Conservation (phyloP, 2,888 invertebrate species). For the Caenorhabditis drosophilae region DNA sequence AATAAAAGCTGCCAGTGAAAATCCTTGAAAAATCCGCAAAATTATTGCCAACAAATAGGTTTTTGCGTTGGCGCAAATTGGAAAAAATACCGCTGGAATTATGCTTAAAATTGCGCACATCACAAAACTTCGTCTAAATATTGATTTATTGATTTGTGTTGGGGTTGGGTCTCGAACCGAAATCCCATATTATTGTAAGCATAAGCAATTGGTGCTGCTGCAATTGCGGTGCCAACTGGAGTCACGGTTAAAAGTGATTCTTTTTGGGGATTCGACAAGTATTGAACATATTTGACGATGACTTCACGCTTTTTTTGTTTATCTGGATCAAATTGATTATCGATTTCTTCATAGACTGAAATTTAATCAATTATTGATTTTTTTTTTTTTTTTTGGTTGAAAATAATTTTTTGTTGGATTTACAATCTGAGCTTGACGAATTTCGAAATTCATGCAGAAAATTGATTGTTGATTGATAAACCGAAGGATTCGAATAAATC, state of each 20-base stretch:
- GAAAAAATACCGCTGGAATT: conserved; percentile 41
- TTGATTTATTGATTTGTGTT: neutral
- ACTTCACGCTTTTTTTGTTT: conserved; percentile 23
- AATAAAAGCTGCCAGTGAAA: conserved; percentile 42
- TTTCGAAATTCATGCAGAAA: conserved; percentile 52
- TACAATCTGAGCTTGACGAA: conserved; percentile 47
- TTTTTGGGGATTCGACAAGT: conserved; percentile 46
- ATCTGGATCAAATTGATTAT: conserved; percentile 23
- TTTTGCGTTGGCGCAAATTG: conserved; percentile 40
- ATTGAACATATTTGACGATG: conserved; percentile 34
- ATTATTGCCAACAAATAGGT: conserved; percentile 44
- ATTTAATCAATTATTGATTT: neutral
- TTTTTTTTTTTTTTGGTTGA: neutral
- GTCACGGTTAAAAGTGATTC: conserved; percentile 40
- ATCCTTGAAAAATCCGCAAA: conserved; percentile 50
- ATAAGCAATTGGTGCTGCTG: conserved; percentile 34
- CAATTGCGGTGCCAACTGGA: conserved; percentile 41
- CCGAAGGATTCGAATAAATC: conserved; percentile 43
- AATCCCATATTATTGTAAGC: conserved; percentile 47
- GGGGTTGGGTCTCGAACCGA: conserved; percentile 10
- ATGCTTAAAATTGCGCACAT: conserved; percentile 43
- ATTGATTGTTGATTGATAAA: conserved; percentile 50
- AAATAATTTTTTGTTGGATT: conserved; percentile 10
- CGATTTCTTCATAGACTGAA: conserved; percentile 41
- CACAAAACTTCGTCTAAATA: conserved; percentile 43